Conservation (phyloP, 2,888 invertebrate species). For the Oeneis ivallda region DNA sequence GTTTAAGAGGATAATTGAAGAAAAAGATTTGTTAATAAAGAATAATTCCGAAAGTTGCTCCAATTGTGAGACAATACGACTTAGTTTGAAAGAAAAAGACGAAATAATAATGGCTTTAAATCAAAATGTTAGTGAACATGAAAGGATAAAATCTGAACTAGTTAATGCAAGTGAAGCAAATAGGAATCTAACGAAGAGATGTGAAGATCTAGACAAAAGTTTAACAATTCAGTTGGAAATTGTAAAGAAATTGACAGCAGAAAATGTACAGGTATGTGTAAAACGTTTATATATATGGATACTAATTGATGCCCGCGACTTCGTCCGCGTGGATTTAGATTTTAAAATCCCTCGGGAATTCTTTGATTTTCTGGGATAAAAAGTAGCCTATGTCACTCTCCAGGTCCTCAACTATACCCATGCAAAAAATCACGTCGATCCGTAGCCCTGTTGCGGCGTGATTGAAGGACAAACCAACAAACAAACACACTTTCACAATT, state of each 20-base stretch:
- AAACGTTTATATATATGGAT: too few species aligned
- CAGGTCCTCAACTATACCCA: too few species aligned
- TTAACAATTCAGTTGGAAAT: constrained; percentile 85
- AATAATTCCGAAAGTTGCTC: constrained; percentile 49
- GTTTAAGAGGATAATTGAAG: constrained; percentile 59
- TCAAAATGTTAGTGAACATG: constrained; percentile 52
- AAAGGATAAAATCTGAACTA: constrained; percentile 69
- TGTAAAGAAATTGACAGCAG: constrained; percentile 83
- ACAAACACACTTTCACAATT: too few species aligned
- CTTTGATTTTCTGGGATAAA: too few species aligned
- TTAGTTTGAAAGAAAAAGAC: constrained; percentile 66
- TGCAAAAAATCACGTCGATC: too few species aligned
- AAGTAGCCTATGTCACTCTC: too few species aligned
- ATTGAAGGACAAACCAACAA: too few species aligned
- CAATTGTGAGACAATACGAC: constrained; percentile 58
- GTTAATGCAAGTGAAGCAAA: constrained; percentile 81
- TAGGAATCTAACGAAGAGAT: constrained; percentile 84
- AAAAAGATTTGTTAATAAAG: constrained; percentile 55
- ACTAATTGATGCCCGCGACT: too few species aligned
- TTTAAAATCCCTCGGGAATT: too few species aligned
- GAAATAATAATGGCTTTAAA: constrained; percentile 62
- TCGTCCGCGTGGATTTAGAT: too few species aligned
- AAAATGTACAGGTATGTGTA: constrained; percentile 74
- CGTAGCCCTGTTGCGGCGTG: too few species aligned
- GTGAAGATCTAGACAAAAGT: constrained; percentile 85